Conservation (phyloP, 2,797 vertebrate genomes). For the Phyllotis vaccarum region DNA sequence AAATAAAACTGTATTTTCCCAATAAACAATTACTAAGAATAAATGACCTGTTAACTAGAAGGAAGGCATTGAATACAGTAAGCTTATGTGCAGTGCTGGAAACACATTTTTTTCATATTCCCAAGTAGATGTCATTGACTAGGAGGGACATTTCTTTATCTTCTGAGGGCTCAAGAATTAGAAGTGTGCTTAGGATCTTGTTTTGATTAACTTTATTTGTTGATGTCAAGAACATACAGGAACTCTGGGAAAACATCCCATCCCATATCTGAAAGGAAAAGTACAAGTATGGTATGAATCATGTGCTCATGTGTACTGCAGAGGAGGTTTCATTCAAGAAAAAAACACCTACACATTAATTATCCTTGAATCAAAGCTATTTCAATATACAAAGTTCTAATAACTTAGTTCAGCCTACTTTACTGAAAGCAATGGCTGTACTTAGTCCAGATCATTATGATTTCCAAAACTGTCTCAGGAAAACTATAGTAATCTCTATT, state of each 20-base stretch:
- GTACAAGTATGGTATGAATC: rapidly evolving
- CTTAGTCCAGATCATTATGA: conserved; percentile 25
- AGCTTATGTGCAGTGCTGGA: conserved; percentile 62
- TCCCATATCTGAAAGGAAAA: neutral
- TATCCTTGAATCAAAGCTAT: neutral
- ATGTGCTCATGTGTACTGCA: neutral
- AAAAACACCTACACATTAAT: neutral
- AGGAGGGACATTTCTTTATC: neutral
- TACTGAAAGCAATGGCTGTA: neutral
- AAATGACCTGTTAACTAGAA: conserved; percentile 83
- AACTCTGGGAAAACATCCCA: neutral
- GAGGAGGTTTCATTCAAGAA: neutral
- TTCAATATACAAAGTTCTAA: conserved; percentile 22
- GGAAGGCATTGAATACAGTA: conserved; percentile 76
- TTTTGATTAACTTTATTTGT: neutral
- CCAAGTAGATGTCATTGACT: neutral
- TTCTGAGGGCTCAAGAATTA: neutral
- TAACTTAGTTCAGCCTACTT: neutral
- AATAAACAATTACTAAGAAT: conserved; percentile 84
- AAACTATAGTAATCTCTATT: conserved; percentile 44
- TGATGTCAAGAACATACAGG: neutral
- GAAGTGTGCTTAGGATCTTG: neutral
- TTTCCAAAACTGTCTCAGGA: conserved; percentile 43
- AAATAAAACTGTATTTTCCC: conserved; percentile 81
- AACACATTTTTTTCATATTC: neutral